Base-by-base conservation (phyloP, 1,140 invertebrate species). In the Atta texana region DNA sequence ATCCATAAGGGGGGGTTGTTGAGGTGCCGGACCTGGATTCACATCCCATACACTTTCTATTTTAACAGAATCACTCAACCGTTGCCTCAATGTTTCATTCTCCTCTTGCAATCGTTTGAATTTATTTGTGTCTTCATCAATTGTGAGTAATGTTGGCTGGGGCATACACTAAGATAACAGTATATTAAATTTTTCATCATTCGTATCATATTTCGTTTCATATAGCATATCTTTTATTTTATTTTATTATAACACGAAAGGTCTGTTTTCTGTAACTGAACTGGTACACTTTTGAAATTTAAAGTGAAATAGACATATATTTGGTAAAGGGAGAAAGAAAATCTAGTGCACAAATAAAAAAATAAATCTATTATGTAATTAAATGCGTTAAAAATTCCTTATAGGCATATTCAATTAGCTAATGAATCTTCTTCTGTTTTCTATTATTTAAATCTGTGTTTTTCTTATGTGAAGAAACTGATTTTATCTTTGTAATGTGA, bases 71-170 rank as follows among this genome's bases (percentile, higher is more conserved):
- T 94, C 95, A 89, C 86, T 95, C 88, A 93, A 90, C 68, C 90
- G 94, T 91, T 94, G 95, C 55, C 96, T 97, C 21, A 98, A 92
- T 34, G 96, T 94, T 81, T 97, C 96, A 94, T 98, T 98, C 94
- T 98, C 98, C 90, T 98, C 98, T 93, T 98, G 97, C 6, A 99
- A 94, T 72, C 97, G 96, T 91, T 97, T 97, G 55, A 99, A 96
- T 93, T 97, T 96, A 16, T 97, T 96, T 4, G 97, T 96, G 94
- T 99, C 98, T 93, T 98, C 97, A 92, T 98, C 98, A 93, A 98
- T 98, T 84, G 97, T 97, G 57, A 98, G 96, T 53, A 99, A 96
- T 2, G 97, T 97, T 71, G 98, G 98, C 91, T 97, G 96, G 44
- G 97, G 98, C 96, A 98, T 97, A 92, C 97, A 98, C 96, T 97